Evolutionary conservation across 2,113 vertebrate genomes (phyloP).

Genomic region (Acrocephalus kingi): DNA sequence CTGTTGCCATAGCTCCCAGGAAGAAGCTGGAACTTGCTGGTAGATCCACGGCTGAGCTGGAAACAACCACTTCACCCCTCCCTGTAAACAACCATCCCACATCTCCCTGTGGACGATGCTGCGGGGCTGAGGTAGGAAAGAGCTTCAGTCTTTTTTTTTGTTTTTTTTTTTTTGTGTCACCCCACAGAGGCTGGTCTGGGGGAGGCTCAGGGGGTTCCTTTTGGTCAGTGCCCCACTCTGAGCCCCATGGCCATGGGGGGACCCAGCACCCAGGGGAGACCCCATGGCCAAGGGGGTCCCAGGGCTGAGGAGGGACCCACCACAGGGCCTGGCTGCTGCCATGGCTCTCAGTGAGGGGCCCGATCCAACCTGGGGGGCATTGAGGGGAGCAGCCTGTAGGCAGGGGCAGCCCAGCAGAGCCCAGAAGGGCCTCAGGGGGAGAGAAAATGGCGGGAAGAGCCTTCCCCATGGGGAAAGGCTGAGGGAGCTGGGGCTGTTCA

Average conservation of each 20-base stretch:
- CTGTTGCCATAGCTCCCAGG: neutral
- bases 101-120: neutral
- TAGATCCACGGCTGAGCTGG: neutral
- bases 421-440: neutral
- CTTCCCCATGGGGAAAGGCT: neutral
- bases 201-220: neutral
- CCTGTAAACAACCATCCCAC: neutral
- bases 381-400: neutral
- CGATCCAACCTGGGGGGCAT: neutral
- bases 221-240: accelerated
- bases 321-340: neutral
- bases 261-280: neutral
- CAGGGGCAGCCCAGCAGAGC: neutral
- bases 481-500: neutral
- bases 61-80: neutral
- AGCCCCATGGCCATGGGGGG: neutral
- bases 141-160: neutral
- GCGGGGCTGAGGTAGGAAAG: neutral
- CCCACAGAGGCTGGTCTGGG: neutral
- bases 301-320: neutral
- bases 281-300: neutral
- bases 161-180: neutral
- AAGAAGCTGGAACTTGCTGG: neutral
- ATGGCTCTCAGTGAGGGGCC: neutral
- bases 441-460: neutral